Conservation (phyloP, 2,797 vertebrate species). For the Sebastes matsubarae region DNA sequence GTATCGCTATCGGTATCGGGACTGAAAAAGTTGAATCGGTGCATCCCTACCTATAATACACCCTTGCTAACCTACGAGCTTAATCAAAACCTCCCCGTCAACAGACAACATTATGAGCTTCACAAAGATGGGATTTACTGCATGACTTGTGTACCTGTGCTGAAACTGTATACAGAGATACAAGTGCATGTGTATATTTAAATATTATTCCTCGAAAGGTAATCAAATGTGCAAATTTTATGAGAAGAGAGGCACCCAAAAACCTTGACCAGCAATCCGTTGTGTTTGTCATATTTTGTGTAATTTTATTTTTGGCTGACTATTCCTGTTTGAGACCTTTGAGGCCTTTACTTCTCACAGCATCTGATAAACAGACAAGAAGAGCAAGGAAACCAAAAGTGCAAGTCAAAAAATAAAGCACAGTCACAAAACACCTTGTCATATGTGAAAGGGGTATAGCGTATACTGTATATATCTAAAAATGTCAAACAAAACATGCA, state of each 20-base stretch:
- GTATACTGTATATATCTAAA: conserved; percentile 4
- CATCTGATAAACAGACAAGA: conserved; percentile 5
- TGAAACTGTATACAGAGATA: neutral
- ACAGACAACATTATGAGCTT: neutral
- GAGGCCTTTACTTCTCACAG: neutral
- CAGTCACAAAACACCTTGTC: conserved; percentile 14
- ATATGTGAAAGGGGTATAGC: neutral
- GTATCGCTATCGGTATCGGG: too few species aligned
- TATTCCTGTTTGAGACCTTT: neutral
- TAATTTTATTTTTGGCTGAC: neutral
- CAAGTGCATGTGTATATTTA: neutral
- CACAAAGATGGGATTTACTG: neutral
- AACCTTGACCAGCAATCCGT: neutral
- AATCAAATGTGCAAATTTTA: neutral
- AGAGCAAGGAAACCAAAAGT: conserved; percentile 6
- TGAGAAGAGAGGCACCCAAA: neutral
- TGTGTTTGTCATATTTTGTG: neutral
- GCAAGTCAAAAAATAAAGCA: neutral
- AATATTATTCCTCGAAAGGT: neutral
- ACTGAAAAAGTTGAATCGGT: too few species aligned
- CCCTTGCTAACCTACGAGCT: neutral
- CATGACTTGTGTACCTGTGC: neutral
- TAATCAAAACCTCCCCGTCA: neutral
- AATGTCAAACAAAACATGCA: neutral
- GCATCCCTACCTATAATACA: too few species aligned